phyloP scores from a whole-genome alignment of 2,888 invertebrate species.

The Patella caerulea region DNA sequence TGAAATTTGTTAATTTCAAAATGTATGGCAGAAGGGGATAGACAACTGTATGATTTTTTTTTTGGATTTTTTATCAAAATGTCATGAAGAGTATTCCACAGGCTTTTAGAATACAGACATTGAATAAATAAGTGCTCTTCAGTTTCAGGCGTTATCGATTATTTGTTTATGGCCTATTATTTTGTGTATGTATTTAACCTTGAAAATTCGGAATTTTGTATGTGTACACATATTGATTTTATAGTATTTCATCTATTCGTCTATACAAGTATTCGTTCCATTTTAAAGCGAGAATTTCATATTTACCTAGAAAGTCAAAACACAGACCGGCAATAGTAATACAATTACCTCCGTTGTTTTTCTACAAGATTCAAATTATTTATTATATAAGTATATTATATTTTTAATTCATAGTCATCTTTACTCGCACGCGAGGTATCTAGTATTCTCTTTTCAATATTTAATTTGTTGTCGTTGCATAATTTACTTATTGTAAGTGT shows the following conservation, averaged over 20 bases:
- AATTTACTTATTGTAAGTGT: not conserved
- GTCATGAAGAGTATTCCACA: too few relatives aligned
- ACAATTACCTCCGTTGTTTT: not conserved
- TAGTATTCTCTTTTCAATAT: not conserved
- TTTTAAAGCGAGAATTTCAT: not conserved
- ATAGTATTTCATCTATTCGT: not conserved
- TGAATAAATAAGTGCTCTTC: not conserved
- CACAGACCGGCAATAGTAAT: too few relatives aligned
- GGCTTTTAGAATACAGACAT: not conserved
- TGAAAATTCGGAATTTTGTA: not conserved
- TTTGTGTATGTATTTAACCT: not conserved
- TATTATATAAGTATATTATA: not conserved
- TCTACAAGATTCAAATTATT: not conserved
- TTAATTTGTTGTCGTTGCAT: not conserved
- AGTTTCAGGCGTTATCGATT: not conserved
- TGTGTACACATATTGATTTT: not conserved
- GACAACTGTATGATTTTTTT: too few relatives aligned
- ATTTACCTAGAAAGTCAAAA: too few relatives aligned
- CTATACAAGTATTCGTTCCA: not conserved
- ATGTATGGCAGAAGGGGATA: too few relatives aligned
- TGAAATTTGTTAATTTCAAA: too few relatives aligned
- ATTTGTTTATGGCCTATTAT: not conserved
- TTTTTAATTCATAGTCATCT: not conserved
- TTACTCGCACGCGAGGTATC: not conserved
- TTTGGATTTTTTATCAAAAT: too few relatives aligned